Conservation (phyloP, 2,797 vertebrate species). For the Prionace glauca region DNA sequence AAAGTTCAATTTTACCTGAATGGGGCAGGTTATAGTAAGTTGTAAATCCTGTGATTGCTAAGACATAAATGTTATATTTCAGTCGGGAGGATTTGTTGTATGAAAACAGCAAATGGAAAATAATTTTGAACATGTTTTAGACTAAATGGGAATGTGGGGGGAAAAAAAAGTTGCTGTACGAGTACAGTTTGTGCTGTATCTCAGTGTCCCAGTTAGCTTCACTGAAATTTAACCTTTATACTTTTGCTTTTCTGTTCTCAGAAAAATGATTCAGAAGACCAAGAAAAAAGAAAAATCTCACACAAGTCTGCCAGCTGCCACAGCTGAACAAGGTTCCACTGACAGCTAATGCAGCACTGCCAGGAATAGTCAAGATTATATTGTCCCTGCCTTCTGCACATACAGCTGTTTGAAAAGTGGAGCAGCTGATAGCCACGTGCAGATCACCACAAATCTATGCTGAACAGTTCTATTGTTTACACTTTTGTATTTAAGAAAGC, state of each 20-base stretch:
- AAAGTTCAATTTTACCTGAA: neutral
- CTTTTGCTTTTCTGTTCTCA: neutral
- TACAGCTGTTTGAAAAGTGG: neutral
- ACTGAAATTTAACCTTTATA: neutral
- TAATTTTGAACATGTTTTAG: neutral
- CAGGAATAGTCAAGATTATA: neutral
- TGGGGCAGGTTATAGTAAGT: neutral
- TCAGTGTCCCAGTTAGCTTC: neutral
- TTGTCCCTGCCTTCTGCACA: neutral
- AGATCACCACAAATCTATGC: neutral
- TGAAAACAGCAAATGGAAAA: neutral
- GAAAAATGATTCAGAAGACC: conserved; percentile 35
- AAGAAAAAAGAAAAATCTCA: neutral
- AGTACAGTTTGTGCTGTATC: neutral
- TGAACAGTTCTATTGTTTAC: neutral
- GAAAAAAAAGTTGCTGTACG: neutral
- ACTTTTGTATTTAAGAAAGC: neutral
- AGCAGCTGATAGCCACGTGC: too few species aligned
- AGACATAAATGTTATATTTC: neutral
- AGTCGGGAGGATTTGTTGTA: neutral
- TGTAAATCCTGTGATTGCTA: neutral
- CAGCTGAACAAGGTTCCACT: neutral
- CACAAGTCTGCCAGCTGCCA: neutral
- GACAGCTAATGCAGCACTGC: too few species aligned
- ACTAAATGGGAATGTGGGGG: neutral